Evolutionary conservation across 2,888 invertebrate species (phyloP).

Genomic region (Toxonevra muliebris): DNA sequence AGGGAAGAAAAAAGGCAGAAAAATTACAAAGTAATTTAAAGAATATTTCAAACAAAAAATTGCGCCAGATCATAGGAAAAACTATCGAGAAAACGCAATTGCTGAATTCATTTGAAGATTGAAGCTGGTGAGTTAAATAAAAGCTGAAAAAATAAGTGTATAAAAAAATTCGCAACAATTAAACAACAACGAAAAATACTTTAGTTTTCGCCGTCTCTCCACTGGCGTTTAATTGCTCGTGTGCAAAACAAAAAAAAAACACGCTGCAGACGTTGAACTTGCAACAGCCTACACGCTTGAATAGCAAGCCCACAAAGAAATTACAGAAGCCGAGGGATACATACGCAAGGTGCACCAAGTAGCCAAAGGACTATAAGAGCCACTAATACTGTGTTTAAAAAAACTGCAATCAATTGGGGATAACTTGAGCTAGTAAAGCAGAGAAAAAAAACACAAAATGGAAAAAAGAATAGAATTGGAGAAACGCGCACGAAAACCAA

Average conservation of each 20-base stretch:
- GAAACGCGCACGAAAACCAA: constrained; percentile 88
- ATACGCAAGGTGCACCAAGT: not conserved
- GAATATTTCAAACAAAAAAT: too few relatives aligned
- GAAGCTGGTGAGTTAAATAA: too few relatives aligned
- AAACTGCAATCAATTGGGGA: not conserved
- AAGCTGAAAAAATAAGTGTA: too few relatives aligned
- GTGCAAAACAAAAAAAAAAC: constrained; percentile 1
- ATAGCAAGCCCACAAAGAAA: constrained; percentile 8
- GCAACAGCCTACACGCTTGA: constrained; percentile 14
- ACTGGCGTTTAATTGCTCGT: not conserved
- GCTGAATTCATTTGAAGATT: too few relatives aligned
- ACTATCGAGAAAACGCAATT: not conserved
- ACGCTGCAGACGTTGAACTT: constrained; percentile 26
- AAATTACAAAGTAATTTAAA: constrained; percentile 21
- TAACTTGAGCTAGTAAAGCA: not conserved
- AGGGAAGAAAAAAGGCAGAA: constrained; percentile 20
- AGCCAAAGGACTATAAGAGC: not conserved
- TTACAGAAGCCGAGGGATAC: not conserved
- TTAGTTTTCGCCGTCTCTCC: not conserved
- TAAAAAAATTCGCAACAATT: too few relatives aligned
- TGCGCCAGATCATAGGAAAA: constrained; percentile 20
- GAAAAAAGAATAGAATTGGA: constrained; percentile 96
- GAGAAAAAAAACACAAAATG: constrained; percentile 68
- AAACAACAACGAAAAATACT: constrained; percentile 15
- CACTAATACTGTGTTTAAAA: constrained; percentile 11